Evolutionary conservation across 2,888 invertebrate genomes (phyloP), one percentile per base, ranked within the genome.

Genomic region (Odontothrips loti): DNA sequence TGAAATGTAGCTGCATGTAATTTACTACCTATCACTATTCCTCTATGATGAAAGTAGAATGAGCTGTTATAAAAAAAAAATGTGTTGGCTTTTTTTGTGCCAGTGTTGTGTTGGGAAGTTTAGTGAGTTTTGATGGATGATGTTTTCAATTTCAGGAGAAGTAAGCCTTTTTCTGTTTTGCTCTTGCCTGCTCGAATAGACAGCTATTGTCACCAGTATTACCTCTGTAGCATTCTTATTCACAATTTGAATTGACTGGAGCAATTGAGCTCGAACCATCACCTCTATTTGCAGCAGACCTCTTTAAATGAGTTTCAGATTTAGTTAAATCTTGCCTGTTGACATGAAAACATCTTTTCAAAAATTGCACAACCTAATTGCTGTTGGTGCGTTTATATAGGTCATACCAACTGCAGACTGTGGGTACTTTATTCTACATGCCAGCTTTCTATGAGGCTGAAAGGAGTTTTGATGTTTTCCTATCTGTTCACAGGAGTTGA

Each of bases 251-350:
- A 51, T 17, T n/a, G 68, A 68, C 68, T 68, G 68, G 68, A 68
- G 68, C 68, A n/a, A 23, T 23, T 68, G n/a, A 68, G 68, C 68
- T 68, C 68, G 68, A 68, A 68, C 68, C 68, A 68, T 68, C 23
- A 11, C 68, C 23, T 68, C 20, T 9, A 68, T 68, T n/a, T 68
- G 68, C 68, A 23, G 23, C 23, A 68, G 23, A 68, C 23, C 68
- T 10, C 68, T 68, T 68, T n/a, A 23, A 1, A n/a, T 68, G 8
- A 23, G 23, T 68, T 23, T n/a, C 23, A 11, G 8, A 23, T 68
- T 23, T 23, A 23, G 23, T 23, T n/a, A 68, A 23, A 68, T 1
- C 23, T n/a, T 23, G 68, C 68, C 23, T 68, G n/a, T 4, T 68
- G 68, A n/a, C 20, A 10, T 51, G 51, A 17, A 51, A 17, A 51